Percentiles rank a stretch among this genome's conserved stretches.
phyloP scores from a whole-genome alignment of 1,140 invertebrate genomes.

The Wasmannia auropunctata region DNA sequence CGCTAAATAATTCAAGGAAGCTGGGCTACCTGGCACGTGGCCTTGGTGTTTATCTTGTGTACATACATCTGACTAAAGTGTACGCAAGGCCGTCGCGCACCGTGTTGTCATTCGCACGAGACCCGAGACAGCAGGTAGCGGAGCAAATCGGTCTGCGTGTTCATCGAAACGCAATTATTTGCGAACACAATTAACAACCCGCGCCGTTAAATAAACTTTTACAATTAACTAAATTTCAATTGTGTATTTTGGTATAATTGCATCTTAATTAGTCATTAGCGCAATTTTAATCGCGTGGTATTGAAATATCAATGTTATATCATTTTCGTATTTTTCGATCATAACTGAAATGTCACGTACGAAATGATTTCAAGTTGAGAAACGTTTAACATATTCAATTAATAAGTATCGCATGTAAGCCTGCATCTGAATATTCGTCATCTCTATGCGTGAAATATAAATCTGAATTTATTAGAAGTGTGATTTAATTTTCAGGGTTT shows the following conservation, averaged over 20 bases:
- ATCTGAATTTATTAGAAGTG: slow-evolving; percentile 4
- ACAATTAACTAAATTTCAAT: not conserved
- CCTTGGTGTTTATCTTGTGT: not conserved
- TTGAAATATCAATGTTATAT: not conserved
- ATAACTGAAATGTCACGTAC: not conserved
- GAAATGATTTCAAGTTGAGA: not conserved
- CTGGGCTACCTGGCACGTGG: not conserved
- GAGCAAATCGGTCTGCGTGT: not conserved
- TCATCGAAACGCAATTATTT: not conserved
- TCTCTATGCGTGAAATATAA: not conserved
- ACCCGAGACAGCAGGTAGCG: not conserved
- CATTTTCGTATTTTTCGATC: not conserved
- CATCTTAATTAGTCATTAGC: not conserved
- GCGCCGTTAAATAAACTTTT: not conserved
- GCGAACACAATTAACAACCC: not conserved
- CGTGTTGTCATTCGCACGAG: not conserved
- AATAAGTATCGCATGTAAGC: not conserved
- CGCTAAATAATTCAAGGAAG: not conserved
- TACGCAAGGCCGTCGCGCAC: not conserved
- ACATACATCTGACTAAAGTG: not conserved
- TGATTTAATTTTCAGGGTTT: too few relatives aligned
- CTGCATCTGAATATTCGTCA: not conserved
- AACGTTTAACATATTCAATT: not conserved
- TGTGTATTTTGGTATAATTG: not conserved
- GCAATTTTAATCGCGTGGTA: not conserved